Base-by-base conservation (phyloP, 1,140 invertebrate species). In the Apis cerana region DNA sequence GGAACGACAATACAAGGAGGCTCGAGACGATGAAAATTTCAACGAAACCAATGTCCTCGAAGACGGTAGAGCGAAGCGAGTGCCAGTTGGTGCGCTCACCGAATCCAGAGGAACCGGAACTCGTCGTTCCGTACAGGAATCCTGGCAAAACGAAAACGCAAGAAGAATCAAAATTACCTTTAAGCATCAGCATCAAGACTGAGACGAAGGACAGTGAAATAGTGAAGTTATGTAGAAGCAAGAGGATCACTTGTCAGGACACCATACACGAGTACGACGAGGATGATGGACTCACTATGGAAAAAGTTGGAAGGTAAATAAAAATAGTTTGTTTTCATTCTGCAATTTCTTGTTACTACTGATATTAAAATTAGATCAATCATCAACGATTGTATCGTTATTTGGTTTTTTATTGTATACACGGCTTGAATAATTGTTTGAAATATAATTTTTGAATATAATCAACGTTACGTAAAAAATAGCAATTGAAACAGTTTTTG, bases 21-120 rank as follows among this genome's bases (percentile, higher is more conserved):
- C 89, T 90, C 79, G 83, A 89, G 59, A 91, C 89, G 61, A 94
- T 94, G 94, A 94, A 93, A 86, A 94, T 94, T 82, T 94, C 93
- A 75, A 90, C 89, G 79, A 93, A 90, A 52, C 87, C 90, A 65
- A 89, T 86, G 87, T 92, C 92, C 76, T 91, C 90, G 58, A 91
- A 91, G 85, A 86, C 90, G 70, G 71, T 86, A 59, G 91, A 92
- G 59, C 89, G 88, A 67, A 89, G 90, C 76, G 90, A 92, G 70
- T 92, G 92, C 74, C 88, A 88, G 15, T 74, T 92, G 59, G 83
- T 93, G 65, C 81, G 90, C 82, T 91, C 90, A 27, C 88, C 79
- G 74, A 88, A 88, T 85, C 80, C 75, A 71, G 84, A 86, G n/a
- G 81, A 85, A 61, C 50, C 67, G 33, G 62, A 69, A n/a, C 13